Percentiles rank a stretch among this genome's conserved stretches.
phyloP scores from a whole-genome alignment of 2,113 vertebrate genomes.

The Harpagus bidentatus region DNA sequence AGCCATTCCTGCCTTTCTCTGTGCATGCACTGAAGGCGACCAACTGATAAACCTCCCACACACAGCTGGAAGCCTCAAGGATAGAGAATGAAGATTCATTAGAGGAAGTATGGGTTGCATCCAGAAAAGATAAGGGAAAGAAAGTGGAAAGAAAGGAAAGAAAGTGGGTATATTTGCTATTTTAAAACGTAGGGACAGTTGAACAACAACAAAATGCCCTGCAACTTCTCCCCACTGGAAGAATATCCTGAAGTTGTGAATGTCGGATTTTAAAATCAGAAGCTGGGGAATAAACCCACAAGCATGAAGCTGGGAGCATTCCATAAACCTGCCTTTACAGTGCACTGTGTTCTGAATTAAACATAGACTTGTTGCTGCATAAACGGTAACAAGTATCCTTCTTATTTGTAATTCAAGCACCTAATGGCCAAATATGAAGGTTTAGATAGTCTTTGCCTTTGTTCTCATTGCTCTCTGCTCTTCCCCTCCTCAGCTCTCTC shows the following conservation, averaged over 20 bases:
- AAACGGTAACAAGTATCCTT: background rate
- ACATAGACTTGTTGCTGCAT: background rate
- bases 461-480: background rate
- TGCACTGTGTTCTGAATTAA: background rate
- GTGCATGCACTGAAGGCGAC: background rate
- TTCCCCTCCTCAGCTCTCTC: background rate
- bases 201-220: background rate
- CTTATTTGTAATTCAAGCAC: background rate
- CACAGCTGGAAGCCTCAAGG: background rate
- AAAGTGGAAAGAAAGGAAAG: background rate
- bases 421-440: background rate
- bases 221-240: background rate
- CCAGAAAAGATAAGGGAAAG: background rate
- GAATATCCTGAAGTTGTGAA: background rate
- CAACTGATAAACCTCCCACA: background rate
- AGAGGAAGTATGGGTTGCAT: background rate
- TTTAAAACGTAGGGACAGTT: background rate
- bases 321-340: background rate
- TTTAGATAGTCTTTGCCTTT: background rate
- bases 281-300: background rate
- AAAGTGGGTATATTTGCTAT: background rate
- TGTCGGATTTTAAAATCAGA: background rate
- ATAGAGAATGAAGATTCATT: background rate
- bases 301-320: background rate
- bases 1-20: background rate